Evolutionary conservation across 2,113 vertebrate genomes (phyloP).

Genomic region (Oryzias javanicus): DNA sequence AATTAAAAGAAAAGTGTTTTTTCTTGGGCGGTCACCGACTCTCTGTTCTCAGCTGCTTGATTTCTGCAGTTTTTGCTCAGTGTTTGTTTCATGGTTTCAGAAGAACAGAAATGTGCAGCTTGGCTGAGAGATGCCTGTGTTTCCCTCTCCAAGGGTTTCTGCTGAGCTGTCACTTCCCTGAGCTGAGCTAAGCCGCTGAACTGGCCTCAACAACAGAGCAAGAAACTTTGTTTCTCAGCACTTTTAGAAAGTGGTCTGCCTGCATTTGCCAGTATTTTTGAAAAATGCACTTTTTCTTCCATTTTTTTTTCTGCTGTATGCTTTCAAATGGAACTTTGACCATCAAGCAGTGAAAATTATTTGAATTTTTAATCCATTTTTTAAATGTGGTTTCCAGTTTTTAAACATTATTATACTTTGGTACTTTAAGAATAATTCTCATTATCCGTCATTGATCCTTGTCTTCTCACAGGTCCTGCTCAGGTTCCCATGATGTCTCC

Average conservation of each 20-base stretch:
- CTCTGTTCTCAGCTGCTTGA: conserved; percentile 23
- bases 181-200: conserved; percentile 55
- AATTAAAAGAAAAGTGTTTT: conserved; percentile 29
- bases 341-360: too few species aligned
- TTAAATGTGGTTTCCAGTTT: too few species aligned
- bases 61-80: conserved; percentile 6
- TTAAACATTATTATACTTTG: too few species aligned
- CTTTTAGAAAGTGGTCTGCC: conserved; percentile 49
- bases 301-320: neutral
- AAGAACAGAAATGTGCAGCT: conserved; percentile 56
- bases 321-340: neutral
- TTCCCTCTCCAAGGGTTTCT: conserved; percentile 42
- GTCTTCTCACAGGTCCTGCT: conserved; percentile 84
- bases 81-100: conserved; percentile 32
- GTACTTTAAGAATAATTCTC: too few species aligned
- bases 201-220: conserved; percentile 44
- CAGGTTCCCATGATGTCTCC: conserved; percentile 99
- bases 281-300: conserved; percentile 1
- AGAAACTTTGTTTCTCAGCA: conserved; percentile 63
- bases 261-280: conserved; percentile 39
- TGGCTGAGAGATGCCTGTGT: conserved; percentile 35
- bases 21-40: conserved; percentile 33
- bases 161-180: conserved; percentile 59
- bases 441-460: conserved; percentile 33
- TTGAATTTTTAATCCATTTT: too few species aligned